A percentile compares a stretch with the other conserved stretches of the same genome.
Conservation (phyloP, 2,113 vertebrate species). For the Nerophis ophidion region DNA sequence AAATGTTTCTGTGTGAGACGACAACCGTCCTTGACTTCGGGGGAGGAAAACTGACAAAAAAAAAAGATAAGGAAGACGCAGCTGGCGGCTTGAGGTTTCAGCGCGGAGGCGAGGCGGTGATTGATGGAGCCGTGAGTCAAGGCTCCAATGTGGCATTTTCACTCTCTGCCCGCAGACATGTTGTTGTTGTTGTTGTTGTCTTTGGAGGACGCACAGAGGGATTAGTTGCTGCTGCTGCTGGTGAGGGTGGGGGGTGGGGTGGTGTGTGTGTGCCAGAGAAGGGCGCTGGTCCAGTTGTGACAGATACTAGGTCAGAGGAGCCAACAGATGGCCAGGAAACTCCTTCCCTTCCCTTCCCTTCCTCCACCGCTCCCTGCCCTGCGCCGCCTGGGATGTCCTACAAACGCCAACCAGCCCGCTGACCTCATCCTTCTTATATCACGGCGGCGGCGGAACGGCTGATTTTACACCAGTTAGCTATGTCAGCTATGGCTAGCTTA, state of each 20-base stretch:
- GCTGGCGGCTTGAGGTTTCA: slow-evolving; percentile 40
- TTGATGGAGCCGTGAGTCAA: background rate
- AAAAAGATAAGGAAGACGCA: slow-evolving; percentile 40
- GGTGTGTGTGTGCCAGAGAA: slow-evolving; percentile 20
- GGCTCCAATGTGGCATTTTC: slow-evolving; percentile 17
- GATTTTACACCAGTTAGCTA: no score
- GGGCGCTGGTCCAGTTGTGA: slow-evolving; percentile 69
- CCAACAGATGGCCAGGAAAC: slow-evolving; percentile 72
- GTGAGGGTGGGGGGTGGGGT: background rate
- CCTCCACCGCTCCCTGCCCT: slow-evolving; percentile 26
- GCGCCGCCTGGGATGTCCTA: slow-evolving; percentile 52
- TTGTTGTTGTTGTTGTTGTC: slow-evolving; percentile 40
- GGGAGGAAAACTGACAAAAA: no score
- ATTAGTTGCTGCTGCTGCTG: slow-evolving; percentile 60
- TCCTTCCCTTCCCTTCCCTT: slow-evolving; percentile 59
- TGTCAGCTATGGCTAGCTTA: no score
- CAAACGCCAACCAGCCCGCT: slow-evolving; percentile 46
- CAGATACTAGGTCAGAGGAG: slow-evolving; percentile 72
- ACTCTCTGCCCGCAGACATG: slow-evolving; percentile 19
- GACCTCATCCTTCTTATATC: slow-evolving; percentile 13
- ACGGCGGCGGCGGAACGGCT: no score
- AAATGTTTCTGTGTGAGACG: slow-evolving; percentile 25
- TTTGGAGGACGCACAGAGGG: slow-evolving; percentile 66
- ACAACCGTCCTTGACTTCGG: slow-evolving; percentile 21
- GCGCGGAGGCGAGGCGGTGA: background rate